Evolutionary conservation across 2,797 vertebrate species (phyloP), one percentile per base, ranked within the genome.

Genomic region (Cygnus olor): DNA sequence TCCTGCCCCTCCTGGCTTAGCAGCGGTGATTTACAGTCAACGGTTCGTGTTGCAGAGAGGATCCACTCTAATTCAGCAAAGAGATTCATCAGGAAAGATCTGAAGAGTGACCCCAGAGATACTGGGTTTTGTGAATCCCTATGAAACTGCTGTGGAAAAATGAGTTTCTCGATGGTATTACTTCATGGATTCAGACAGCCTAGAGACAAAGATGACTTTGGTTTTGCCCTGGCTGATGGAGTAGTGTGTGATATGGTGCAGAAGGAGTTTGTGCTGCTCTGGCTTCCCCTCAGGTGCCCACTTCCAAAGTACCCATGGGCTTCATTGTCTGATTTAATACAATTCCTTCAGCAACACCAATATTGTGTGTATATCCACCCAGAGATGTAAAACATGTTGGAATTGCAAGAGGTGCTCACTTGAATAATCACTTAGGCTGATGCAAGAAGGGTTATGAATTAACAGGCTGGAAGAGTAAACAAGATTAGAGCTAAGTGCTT

Each of bases 401-500:
- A 92, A 87, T 44, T 87, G 38, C 19, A 54, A 70, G 87, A 90
- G 32, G 7, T 95, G 38, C 56, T 95, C 86, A 63, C 60, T 89
- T 92, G 92, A 82, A 94, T 94, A 94, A 94, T 93, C 61, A 42
- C 93, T 96, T 96, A 93, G 93, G 86, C 85, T 96, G 88, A 91
- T 92, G 58, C 44, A 53, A 49, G 93, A 94, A 70, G 58, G 27
- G 42, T 94, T 92, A 90, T 90, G 81, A 96, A 95, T 89, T 91
- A 97, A 96, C 25, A 97, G 65, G 49, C 84, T 81, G 80, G 56
- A 97, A 81, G 72, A 82, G 65, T 91, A 93, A 93, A 92, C 79
- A 94, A 71, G 94, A 92, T 96, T 79, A 95, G 89, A 88, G 73
- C 70, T 77, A 93, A 96, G 78, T 91, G 91, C 82, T 96, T 97